Conservation (phyloP, 1,140 invertebrate genomes). For the Nasonia giraulti region DNA sequence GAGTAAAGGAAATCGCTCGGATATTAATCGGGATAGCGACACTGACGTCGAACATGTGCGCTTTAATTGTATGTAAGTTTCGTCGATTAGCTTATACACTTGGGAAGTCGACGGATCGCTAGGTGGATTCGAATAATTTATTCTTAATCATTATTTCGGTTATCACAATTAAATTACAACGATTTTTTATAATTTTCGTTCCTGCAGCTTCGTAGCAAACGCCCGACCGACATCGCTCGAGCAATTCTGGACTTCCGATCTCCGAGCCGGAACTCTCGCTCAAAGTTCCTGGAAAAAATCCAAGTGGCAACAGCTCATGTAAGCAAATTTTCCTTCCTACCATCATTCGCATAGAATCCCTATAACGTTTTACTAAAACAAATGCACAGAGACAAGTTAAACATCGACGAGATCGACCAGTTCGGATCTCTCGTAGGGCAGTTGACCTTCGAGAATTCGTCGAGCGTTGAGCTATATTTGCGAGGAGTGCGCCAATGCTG, state of each 20-base stretch:
- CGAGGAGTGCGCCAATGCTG: constrained; percentile 74
- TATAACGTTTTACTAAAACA: background rate
- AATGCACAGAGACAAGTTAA: background rate
- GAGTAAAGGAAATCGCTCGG: constrained; percentile 62
- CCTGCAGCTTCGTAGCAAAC: constrained; percentile 76
- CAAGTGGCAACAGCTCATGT: constrained; percentile 67
- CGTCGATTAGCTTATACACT: background rate
- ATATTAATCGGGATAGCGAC: constrained; percentile 58
- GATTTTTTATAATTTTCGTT: constrained; percentile 49
- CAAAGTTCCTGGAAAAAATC: constrained; percentile 74
- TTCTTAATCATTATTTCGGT: too few species aligned
- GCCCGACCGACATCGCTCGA: constrained; percentile 72
- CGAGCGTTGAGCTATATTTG: constrained; percentile 66
- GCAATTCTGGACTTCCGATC: constrained; percentile 71
- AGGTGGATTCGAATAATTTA: too few species aligned
- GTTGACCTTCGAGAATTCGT: constrained; percentile 64
- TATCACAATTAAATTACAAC: too few species aligned
- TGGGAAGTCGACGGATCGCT: too few species aligned
- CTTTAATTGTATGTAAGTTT: constrained; percentile 72
- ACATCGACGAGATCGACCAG: constrained; percentile 71
- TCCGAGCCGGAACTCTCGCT: constrained; percentile 75
- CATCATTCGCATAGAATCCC: background rate
- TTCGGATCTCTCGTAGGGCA: constrained; percentile 73
- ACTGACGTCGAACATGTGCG: constrained; percentile 71
- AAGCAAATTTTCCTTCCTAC: constrained; percentile 48